Conservation (phyloP, 2,888 invertebrate genomes). For the Phengaris arion region DNA sequence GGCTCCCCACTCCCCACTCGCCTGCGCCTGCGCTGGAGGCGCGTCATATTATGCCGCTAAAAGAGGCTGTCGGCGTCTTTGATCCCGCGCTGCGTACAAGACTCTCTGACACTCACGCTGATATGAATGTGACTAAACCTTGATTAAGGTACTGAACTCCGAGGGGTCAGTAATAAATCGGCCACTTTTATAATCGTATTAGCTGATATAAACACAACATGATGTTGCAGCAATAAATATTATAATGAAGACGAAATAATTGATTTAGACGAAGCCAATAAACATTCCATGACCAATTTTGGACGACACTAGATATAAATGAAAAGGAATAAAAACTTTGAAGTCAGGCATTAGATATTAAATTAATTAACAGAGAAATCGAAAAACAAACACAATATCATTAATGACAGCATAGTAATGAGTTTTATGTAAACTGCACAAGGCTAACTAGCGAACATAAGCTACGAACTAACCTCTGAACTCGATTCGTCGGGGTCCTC, state of each 20-base stretch:
- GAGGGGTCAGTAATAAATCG: conserved; percentile 59
- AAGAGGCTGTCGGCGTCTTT: conserved; percentile 80
- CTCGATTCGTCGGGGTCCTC: conserved; percentile 22
- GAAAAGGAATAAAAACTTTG: not conserved
- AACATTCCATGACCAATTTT: conserved; percentile 7
- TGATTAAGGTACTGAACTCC: conserved; percentile 77
- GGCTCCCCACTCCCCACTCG: conserved; percentile 33
- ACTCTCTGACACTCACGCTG: conserved; percentile 75
- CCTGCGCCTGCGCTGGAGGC: conserved; percentile 48
- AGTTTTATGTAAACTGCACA: conserved; percentile 12
- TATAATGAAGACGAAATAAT: conserved; percentile 13
- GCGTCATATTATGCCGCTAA: conserved; percentile 80
- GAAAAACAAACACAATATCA: conserved; percentile 1
- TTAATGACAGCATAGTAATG: not conserved
- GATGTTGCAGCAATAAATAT: conserved; percentile 1
- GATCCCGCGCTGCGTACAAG: conserved; percentile 63
- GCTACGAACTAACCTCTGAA: conserved; percentile 21
- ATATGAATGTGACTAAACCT: conserved; percentile 79
- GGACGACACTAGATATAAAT: not conserved
- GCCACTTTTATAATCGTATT: conserved; percentile 28
- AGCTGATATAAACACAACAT: conserved; percentile 13
- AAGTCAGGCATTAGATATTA: not conserved
- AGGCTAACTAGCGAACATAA: conserved; percentile 27
- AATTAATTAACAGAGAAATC: conserved; percentile 5
- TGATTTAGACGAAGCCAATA: conserved; percentile 15